A percentile compares a stretch with the other conserved stretches of the same genome.
These are phyloP conservation scores for Argentina silus DNA, from an alignment of 2,797 vertebrate genomes.

Conservation along the genomic window DNA sequence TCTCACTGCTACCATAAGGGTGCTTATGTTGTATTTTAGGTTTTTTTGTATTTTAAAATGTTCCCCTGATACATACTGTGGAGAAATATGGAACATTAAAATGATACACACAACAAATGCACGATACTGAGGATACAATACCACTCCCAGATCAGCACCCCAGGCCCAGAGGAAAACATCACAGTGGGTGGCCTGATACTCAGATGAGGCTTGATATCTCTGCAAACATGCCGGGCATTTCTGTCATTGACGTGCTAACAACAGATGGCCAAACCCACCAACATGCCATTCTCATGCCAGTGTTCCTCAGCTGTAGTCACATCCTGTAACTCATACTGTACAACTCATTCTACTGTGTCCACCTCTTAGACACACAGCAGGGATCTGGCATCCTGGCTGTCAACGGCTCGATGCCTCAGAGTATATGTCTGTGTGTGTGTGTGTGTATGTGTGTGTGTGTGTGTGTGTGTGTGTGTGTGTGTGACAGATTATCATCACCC, in stretches of 20 bases:
- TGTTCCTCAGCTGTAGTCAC: neutral
- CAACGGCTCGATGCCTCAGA: neutral
- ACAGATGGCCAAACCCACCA: neutral
- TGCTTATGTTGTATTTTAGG: neutral
- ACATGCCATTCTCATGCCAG: neutral
- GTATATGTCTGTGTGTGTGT: neutral
- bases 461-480: conserved; percentile 2
- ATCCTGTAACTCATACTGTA: neutral
- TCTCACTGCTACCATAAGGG: neutral
- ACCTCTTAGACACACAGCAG: neutral
- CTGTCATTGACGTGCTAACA: neutral
- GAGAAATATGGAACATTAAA: neutral
- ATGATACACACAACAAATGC: neutral
- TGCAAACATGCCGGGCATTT: neutral
- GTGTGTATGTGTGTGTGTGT: neutral
- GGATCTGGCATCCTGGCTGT: neutral
- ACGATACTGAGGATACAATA: neutral
- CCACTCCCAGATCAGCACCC: neutral
- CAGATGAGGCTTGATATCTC: neutral
- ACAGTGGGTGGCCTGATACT: neutral
- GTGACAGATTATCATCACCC: conserved; percentile 1
- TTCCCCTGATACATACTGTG: neutral
- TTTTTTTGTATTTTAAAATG: too few species aligned
- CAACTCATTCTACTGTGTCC: neutral
- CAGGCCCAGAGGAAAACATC: neutral